Evolutionary conservation across 2,888 invertebrate genomes (phyloP), one percentile per base, ranked within the genome.

Genomic region (Apodemia mormo): DNA sequence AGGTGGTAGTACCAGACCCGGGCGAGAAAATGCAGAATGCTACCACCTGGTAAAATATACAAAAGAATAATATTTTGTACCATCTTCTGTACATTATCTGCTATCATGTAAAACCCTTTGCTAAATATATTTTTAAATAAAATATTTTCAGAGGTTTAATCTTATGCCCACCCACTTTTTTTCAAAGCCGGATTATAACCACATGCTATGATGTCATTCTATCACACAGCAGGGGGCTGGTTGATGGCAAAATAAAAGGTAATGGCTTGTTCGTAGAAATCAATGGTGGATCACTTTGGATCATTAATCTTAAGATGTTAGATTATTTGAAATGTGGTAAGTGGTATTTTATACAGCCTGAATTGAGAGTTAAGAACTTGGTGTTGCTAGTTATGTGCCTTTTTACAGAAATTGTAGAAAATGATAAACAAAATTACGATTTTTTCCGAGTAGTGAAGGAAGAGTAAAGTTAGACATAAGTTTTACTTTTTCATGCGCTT

Each of bases 181-280:
- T 29, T 29, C 58, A 58, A 58, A 58, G 58, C 58, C 4, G 30
- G 58, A 61, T 14, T 30, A 30, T 30, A 61, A 61, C 30, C 30
- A 61, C 61, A 30, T 33, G 61, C 61, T 33, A 61, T 61, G 61
- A 61, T 61, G 61, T 61, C 61, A 61, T 61, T 61, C 61, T 33
- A 61, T 61, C 61, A 33, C 33, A 61, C 61, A 2, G 33, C 61
- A 14, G 61, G 61, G 33, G 61, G 30, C 12, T 61, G 6, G 33
- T 61, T 61, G 61, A 61, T 61, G 61, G 61, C 61, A 61, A 61
- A 58, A 29, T 58, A 10, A 61, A 30, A 61, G 61, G 33, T 30
- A 61, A 61, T 61, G 33, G 61, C 22, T 30, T 61, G 29, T 58
- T 58, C 58, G 58, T 29, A 58, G 58, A 45, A 58, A 58, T 58